Evolutionary conservation across 1,140 invertebrate genomes (phyloP).

Genomic region (Drosophila arizonae): DNA sequence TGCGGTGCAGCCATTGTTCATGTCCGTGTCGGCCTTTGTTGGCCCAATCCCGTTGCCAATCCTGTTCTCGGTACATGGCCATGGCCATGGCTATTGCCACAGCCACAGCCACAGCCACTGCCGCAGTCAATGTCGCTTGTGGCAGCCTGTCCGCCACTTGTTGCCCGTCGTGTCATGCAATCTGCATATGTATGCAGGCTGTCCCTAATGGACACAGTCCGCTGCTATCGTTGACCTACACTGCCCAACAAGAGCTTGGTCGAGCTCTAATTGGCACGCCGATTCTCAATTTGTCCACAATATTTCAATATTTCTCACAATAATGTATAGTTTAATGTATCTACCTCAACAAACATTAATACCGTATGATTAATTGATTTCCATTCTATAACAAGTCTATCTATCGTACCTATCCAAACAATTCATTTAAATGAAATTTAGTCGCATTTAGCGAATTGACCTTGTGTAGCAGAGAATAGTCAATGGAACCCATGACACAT

Average conservation of each 20-base stretch:
- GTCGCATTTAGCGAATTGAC: no score
- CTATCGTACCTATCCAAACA: no score
- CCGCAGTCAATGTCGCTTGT: slow-evolving; percentile 6
- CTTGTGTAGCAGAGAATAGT: no score
- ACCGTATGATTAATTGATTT: no score
- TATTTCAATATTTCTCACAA: no score
- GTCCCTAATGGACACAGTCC: slow-evolving; percentile 8
- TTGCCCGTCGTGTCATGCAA: slow-evolving; percentile 39
- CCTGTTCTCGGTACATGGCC: neutral
- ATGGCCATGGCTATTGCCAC: slow-evolving; percentile 5
- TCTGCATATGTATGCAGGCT: slow-evolving; percentile 28
- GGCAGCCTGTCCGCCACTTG: slow-evolving; percentile 25
- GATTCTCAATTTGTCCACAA: no score
- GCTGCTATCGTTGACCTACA: neutral
- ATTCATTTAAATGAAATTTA: no score
- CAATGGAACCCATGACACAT: no score
- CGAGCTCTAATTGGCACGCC: neutral
- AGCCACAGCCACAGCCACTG: slow-evolving; percentile 10
- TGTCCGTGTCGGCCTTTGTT: slow-evolving; percentile 33
- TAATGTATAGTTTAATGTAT: no score
- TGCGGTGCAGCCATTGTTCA: slow-evolving; percentile 21
- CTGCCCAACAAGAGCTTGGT: neutral
- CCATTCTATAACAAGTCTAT: no score
- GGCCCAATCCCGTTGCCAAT: slow-evolving; percentile 16
- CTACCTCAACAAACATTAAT: no score